Evolutionary conservation across 2,113 vertebrate species (phyloP).

Genomic region (Pollachius pollachius): DNA sequence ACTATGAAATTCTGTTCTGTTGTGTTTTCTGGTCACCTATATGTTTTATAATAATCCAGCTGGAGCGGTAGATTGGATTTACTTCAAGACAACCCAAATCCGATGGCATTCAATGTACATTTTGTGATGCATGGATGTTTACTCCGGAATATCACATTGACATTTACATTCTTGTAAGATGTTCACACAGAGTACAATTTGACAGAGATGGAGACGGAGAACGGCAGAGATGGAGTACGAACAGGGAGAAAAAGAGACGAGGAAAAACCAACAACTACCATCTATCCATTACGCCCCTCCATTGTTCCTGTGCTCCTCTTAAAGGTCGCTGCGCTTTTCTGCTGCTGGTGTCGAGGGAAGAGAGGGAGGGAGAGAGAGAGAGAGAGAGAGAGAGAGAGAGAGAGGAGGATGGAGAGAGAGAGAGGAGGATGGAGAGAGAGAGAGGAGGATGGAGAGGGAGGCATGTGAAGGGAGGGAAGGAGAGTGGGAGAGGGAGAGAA

Average conservation of each 20-base stretch:
- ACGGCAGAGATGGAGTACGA: conserved; percentile 30
- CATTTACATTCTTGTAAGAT: too few species aligned
- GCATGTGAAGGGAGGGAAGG: neutral
- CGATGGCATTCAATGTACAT: too few species aligned
- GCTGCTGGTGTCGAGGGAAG: conserved; percentile 37
- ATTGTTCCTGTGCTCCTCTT: conserved; percentile 57
- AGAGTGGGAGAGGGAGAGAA: conserved; percentile 12
- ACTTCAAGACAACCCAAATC: too few species aligned
- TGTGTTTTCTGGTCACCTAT: too few species aligned
- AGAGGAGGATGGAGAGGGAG: neutral
- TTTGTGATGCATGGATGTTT: too few species aligned
- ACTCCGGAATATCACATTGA: too few species aligned
- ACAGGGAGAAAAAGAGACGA: conserved; percentile 48
- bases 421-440: neutral
- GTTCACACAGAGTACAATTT: too few species aligned
- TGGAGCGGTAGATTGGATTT: too few species aligned
- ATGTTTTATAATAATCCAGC: too few species aligned
- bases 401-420: neutral
- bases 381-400: neutral
- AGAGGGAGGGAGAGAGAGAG: conserved; percentile 14
- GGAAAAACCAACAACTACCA: conserved; percentile 66
- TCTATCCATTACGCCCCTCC: conserved; percentile 53
- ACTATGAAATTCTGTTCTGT: too few species aligned
- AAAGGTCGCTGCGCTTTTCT: conserved; percentile 63
- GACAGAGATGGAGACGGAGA: conserved; percentile 3